Base-by-base conservation (phyloP, 2,888 invertebrate species). In the Drosophila planitibia region DNA sequence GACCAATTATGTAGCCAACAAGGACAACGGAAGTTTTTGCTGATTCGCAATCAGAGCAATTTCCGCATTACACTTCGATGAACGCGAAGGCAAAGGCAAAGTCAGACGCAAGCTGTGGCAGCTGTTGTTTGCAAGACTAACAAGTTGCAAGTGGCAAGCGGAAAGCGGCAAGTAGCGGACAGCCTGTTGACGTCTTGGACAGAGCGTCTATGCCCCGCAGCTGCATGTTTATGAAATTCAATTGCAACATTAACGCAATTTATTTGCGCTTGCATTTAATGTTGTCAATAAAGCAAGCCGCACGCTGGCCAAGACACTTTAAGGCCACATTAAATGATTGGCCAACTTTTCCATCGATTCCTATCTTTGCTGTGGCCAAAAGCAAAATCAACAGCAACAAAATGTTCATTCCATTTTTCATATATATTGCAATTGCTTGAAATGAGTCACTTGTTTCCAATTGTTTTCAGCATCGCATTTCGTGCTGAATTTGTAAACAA, bases 211-310 rank as follows among this genome's bases (percentile, higher is more conserved):
- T 22, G 28, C 37, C 61, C 54, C 41, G 47, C 22, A 41, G 63
- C 33, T 30, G 68, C 57, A 37, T 65, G 69, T 49, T 64, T 66
- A 53, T 69, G 57, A 86, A 89, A 85, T 82, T 63, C 74, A 89
- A 85, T 85, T 88, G 84, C 41, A 58, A 58, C 72, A 63, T 69
- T 81, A 76, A 72, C 65, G 68, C 53, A 78, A 88, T 88, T 25
- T 25, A 25, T 25, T 25, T 25, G 25, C 25, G 25, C 25, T 80
- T 80, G 71, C 82, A 83, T 88, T 83, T 72, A 64, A 39, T 51
- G 69, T 51, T 59, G 65, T 49, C 62, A 53, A 66, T 66, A 37
- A 63, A 19, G 53, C 49, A 37, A 37, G n/a, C 55, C 39, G 35
- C 44, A 32, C 47, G 19, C 39, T 60, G 33, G n/a, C 28, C 16